These are phyloP conservation scores for Micromys minutus DNA, from an alignment of 2,113 vertebrate species.

Conservation along the genomic window DNA sequence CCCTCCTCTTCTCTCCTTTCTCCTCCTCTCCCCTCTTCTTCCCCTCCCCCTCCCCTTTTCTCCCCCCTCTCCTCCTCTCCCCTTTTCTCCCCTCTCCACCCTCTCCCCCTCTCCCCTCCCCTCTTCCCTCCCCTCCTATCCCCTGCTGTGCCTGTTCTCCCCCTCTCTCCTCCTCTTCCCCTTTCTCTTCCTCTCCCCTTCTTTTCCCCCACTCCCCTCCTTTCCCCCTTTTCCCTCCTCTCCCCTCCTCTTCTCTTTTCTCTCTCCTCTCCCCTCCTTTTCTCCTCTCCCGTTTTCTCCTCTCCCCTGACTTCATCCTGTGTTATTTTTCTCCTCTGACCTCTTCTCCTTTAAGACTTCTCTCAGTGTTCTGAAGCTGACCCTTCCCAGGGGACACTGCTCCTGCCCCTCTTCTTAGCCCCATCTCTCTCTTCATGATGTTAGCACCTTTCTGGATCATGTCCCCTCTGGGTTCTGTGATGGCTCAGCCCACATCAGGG, in stretches of 20 bases:
- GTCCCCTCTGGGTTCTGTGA: too few species aligned
- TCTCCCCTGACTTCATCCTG: not conserved
- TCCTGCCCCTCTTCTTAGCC: not conserved
- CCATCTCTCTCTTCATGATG: not conserved
- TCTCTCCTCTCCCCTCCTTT: not conserved
- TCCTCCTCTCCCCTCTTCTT: not conserved
- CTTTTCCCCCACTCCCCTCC: too few species aligned
- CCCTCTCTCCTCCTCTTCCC: not conserved
- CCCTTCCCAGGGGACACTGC: not conserved
- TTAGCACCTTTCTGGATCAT: not conserved
- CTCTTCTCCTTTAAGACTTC: not conserved
- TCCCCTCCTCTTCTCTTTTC: too few species aligned
- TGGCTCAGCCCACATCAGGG: not conserved
- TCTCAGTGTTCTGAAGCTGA: not conserved
- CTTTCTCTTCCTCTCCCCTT: too few species aligned
- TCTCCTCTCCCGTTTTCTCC: too few species aligned
- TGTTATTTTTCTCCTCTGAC: too few species aligned
- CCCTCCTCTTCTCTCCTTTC: too few species aligned
- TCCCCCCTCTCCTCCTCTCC: too few species aligned
- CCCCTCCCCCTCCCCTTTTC: too few species aligned
- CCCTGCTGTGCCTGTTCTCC: not conserved
- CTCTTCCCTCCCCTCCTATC: not conserved
- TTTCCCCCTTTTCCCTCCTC: too few species aligned
- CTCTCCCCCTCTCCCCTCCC: not conserved
- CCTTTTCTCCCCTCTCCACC: too few species aligned